A percentile compares a stretch with the other conserved stretches of the same genome.
Conservation (phyloP, 1,140 invertebrate species). For the Neocloeon triangulifer region DNA sequence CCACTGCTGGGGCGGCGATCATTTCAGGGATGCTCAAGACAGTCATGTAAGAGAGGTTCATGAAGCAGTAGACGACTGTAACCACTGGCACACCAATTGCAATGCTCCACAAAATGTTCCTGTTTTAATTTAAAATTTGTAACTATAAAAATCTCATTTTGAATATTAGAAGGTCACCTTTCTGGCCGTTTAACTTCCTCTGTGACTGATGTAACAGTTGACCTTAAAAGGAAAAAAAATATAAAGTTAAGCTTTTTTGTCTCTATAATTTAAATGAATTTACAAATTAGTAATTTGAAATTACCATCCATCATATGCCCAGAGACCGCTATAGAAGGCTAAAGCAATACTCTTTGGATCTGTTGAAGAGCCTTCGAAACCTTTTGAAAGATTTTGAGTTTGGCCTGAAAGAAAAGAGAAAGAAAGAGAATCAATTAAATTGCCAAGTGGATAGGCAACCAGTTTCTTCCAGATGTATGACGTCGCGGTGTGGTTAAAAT, state of each 20-base stretch:
- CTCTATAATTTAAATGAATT: neutral
- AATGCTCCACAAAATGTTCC: constrained; percentile 61
- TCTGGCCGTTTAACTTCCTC: constrained; percentile 81
- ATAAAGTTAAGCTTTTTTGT: neutral
- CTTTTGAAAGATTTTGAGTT: constrained; percentile 39
- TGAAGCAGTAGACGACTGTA: constrained; percentile 66
- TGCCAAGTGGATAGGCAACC: too few species aligned
- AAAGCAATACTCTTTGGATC: constrained; percentile 52
- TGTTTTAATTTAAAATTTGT: constrained; percentile 11
- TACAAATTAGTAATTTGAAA: neutral
- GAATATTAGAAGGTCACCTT: constrained; percentile 26
- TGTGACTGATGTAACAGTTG: constrained; percentile 69
- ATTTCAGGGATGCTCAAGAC: constrained; percentile 62
- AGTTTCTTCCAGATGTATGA: too few species aligned
- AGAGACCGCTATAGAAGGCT: constrained; percentile 84
- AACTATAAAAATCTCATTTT: constrained; percentile 5
- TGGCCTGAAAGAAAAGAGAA: constrained; percentile 27
- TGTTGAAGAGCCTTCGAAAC: constrained; percentile 51
- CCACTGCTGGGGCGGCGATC: constrained; percentile 57
- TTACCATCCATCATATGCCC: constrained; percentile 86
- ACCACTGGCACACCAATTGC: constrained; percentile 75
- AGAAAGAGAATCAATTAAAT: too few species aligned
- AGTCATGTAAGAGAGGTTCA: constrained; percentile 85
- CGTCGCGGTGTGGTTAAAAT: too few species aligned
- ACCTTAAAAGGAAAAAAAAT: constrained; percentile 20